These are phyloP conservation scores for Chloroceryle inda DNA, from an alignment of 2,797 vertebrate species.

Conservation along the genomic window DNA sequence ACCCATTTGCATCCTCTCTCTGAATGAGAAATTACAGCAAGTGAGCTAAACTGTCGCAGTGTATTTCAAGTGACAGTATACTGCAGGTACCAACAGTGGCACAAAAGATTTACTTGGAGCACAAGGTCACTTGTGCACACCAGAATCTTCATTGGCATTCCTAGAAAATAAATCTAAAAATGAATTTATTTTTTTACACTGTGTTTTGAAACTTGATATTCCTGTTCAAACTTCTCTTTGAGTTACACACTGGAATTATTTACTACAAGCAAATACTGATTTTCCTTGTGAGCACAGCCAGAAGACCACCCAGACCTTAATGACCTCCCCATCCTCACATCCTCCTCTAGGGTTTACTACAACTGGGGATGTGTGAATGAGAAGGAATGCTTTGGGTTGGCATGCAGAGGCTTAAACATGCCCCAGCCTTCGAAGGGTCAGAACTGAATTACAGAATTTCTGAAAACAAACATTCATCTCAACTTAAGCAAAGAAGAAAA, in stretches of 20 bases:
- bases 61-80: not conserved
- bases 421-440: not conserved
- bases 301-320: constrained; percentile 57
- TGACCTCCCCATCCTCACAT: not conserved
- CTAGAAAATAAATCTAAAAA: constrained; percentile 64
- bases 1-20: not conserved
- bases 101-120: not conserved
- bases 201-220: constrained; percentile 60
- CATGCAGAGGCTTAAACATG: not conserved
- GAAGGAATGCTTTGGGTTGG: constrained; percentile 34
- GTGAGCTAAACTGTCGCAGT: not conserved
- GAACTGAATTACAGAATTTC: constrained; percentile 1
- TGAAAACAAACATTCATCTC: not conserved
- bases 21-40: not conserved
- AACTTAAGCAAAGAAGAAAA: not conserved
- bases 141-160: constrained; percentile 54
- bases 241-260: constrained; percentile 13
- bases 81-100: not conserved
- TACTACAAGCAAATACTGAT: constrained; percentile 47
- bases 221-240: constrained; percentile 29
- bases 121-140: constrained; percentile 2
- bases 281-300: constrained; percentile 19
- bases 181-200: constrained; percentile 8
- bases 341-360: constrained; percentile 7
- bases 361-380: not conserved